Percentiles rank a stretch among this genome's conserved stretches.
Conservation (phyloP, 64 coral and sea anemone genomes). For the Orbicella faveolata region DNA sequence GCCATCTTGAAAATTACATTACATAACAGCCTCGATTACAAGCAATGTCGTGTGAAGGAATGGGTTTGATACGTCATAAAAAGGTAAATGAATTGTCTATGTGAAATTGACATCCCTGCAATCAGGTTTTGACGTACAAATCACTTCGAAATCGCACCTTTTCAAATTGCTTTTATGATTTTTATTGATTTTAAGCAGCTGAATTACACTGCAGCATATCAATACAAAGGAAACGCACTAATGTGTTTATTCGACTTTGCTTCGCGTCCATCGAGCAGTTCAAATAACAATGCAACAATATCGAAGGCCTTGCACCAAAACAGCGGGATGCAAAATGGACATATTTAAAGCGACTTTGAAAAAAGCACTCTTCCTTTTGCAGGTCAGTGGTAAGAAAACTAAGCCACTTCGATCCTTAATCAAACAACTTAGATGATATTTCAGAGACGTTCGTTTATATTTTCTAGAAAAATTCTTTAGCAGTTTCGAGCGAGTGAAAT, state of each 20-base stretch:
- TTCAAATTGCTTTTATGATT: background rate
- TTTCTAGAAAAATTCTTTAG: too few relatives aligned
- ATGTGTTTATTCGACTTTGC: slow-evolving; percentile 33
- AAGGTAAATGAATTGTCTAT: background rate
- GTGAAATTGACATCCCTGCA: background rate
- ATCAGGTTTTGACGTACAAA: background rate
- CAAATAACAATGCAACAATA: background rate
- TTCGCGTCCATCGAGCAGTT: background rate
- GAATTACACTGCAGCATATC: background rate
- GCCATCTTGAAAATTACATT: slow-evolving; percentile 29
- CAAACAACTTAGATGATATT: background rate
- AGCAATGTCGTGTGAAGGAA: background rate
- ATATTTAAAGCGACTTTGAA: background rate
- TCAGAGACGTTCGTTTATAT: background rate
- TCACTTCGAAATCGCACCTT: slow-evolving; percentile 3
- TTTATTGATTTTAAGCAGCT: slow-evolving; percentile 8
- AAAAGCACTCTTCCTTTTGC: slow-evolving; percentile 14
- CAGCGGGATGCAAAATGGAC: background rate
- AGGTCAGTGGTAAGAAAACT: background rate
- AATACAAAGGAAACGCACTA: background rate
- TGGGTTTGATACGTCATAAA: background rate
- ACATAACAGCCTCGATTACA: slow-evolving; percentile 21
- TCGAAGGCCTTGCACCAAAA: background rate
- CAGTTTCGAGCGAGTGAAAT: too few relatives aligned
- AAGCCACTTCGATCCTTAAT: background rate